Evolutionary conservation across 1,140 invertebrate genomes (phyloP).

Genomic region (Paraescarpia echinospica): DNA sequence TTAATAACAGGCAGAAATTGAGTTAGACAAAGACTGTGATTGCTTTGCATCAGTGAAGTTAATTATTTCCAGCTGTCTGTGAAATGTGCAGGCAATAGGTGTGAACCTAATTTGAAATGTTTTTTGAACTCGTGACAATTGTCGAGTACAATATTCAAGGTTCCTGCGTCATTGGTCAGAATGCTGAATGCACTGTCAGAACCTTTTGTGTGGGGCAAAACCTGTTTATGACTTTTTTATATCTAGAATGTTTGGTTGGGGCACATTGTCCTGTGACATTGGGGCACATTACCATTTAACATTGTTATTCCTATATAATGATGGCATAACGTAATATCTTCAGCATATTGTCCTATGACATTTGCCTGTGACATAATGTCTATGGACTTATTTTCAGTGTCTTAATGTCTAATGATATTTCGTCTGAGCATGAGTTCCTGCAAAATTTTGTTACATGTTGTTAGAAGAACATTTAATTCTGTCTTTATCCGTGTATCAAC

Average conservation of each 20-base stretch:
- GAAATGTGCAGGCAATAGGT: not conserved
- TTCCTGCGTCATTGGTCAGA: not conserved
- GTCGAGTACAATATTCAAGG: not conserved
- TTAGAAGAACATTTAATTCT: not conserved
- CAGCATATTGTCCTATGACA: not conserved
- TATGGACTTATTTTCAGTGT: not conserved
- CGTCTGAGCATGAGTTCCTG: not conserved
- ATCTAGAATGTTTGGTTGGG: not conserved
- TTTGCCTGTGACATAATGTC: not conserved
- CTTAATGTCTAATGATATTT: slow-evolving; percentile 12
- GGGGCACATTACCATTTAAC: not conserved
- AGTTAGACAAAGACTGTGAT: not conserved
- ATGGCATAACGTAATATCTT: not conserved
- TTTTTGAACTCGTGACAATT: not conserved
- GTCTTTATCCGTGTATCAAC: not conserved
- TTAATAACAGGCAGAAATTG: not conserved
- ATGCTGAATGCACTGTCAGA: not conserved
- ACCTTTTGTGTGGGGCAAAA: not conserved
- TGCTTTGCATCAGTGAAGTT: not conserved
- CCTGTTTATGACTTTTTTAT: not conserved
- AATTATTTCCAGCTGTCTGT: not conserved
- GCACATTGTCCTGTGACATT: not conserved
- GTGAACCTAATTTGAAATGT: not conserved
- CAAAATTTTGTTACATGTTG: not conserved
- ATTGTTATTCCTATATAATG: not conserved